Evolutionary conservation across 2,888 invertebrate species (phyloP), one percentile per base, ranked within the genome.

Genomic region (Dynastes grantii): DNA sequence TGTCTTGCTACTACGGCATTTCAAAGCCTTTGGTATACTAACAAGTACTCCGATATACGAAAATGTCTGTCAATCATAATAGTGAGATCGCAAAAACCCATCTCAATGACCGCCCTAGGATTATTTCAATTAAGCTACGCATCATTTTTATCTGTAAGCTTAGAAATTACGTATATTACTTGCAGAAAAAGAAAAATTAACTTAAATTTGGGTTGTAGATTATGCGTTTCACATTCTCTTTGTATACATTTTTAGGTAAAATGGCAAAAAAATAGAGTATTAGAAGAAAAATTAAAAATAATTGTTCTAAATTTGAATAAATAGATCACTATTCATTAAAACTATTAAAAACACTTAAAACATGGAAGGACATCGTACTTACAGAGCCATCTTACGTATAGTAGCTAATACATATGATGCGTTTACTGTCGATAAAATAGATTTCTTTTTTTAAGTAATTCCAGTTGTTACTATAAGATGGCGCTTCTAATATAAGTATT

Each of bases 201-300:
- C 71, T 76, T 29, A 63, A 27, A 76, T 64, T 32, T 49, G 9
- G n/a, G n/a, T 80, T 80, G 55, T 37, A 82, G 82, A 79, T 82
- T 3, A 76, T 83, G 76, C 70, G 80, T 22, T 78, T 83, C 27
- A 82, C 83, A 0, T 83, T 82, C 76, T 82, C 81, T 0, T 77
- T 82, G 8, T 82, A 81, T 64, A 82, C 82, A 22, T 71, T 82
- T 22, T 73, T 82, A 22, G 40, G 63, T 22, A 76, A 58, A 45
- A 67, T 76, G 68, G 22, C 76, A 6, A 68, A 76, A 8, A 64
- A 76, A 16, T 53, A 22, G 29, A 64, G 22, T 45, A 2, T 45
- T 8, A 8, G 11, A 45, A 8, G 11, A 45, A 45, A 45, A 45
- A 45, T 8, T 2, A 45, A 6, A 8, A 45, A 2, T 45, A 45